These are phyloP conservation scores for Silurus asotus DNA, from an alignment of 2,113 vertebrate species.

Conservation along the genomic window DNA sequence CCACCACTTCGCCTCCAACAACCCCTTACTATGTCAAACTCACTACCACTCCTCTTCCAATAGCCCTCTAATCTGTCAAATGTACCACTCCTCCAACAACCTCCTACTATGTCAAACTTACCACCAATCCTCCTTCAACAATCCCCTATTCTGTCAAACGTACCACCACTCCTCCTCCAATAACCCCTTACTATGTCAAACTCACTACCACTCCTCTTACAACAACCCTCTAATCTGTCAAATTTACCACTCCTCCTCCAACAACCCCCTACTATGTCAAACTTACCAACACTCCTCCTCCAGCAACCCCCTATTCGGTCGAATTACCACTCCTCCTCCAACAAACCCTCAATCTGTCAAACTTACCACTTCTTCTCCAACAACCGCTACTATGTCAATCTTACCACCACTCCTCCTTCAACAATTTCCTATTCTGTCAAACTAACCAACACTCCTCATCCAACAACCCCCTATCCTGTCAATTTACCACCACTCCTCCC, in stretches of 20 bases:
- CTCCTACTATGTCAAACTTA: no score
- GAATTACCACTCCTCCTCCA: not conserved
- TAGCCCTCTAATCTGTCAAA: no score
- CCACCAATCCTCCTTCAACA: not conserved
- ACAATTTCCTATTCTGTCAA: not conserved
- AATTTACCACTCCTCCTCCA: no score
- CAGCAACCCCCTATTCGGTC: not conserved
- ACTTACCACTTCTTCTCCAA: not conserved
- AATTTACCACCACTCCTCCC: not conserved
- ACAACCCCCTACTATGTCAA: not conserved
- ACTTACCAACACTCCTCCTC: not conserved
- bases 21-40: not conserved
- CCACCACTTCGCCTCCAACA: not conserved
- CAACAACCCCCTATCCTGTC: not conserved
- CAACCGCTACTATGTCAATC: not conserved
- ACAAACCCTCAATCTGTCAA: not conserved
- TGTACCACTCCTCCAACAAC: not conserved
- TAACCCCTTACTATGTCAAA: not conserved
- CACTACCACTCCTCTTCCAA: not conserved
- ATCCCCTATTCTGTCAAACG: not conserved
- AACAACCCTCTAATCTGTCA: no score
- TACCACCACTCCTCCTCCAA: not conserved
- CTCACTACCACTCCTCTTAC: no score
- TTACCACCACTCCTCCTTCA: not conserved
- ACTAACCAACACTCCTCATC: not conserved